A percentile compares a stretch with the other conserved stretches of the same genome.
phyloP scores from a whole-genome alignment of 2,888 invertebrate genomes.

The Parascotia fuliginaria region DNA sequence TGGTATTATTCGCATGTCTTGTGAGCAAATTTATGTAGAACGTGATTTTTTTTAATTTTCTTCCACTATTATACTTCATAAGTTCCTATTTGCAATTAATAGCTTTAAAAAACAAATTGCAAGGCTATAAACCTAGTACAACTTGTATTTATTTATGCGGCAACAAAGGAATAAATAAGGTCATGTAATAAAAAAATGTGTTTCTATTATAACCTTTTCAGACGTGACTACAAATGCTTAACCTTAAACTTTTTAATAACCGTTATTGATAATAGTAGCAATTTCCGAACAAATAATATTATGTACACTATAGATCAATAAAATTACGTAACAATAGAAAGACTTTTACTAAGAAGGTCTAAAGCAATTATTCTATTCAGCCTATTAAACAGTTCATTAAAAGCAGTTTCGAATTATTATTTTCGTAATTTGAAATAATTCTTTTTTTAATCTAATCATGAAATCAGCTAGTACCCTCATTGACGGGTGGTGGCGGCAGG shows the following conservation, averaged over 20 bases:
- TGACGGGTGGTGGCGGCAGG: slow-evolving; percentile 69
- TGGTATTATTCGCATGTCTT: no score
- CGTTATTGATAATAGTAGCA: neutral
- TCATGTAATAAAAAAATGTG: neutral
- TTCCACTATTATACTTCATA: no score
- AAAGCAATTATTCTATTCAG: no score
- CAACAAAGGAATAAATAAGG: neutral
- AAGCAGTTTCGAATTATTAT: slow-evolving; percentile 30
- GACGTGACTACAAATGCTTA: slow-evolving; percentile 3
- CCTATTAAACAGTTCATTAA: slow-evolving; percentile 2
- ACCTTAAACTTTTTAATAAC: slow-evolving; percentile 3
- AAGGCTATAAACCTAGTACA: neutral
- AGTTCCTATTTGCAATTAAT: no score
- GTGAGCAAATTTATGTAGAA: no score
- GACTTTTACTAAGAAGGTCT: no score
- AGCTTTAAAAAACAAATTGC: neutral
- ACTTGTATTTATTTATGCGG: neutral
- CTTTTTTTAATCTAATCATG: slow-evolving; percentile 68
- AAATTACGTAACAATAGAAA: no score
- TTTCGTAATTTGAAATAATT: slow-evolving; percentile 55
- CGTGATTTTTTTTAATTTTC: no score
- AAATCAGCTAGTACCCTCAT: slow-evolving; percentile 62
- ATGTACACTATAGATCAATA: no score
- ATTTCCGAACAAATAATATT: no score
- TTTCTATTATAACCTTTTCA: neutral